Evolutionary conservation across 2,888 invertebrate genomes (phyloP).

Genomic region (Pachydiplax longipennis): DNA sequence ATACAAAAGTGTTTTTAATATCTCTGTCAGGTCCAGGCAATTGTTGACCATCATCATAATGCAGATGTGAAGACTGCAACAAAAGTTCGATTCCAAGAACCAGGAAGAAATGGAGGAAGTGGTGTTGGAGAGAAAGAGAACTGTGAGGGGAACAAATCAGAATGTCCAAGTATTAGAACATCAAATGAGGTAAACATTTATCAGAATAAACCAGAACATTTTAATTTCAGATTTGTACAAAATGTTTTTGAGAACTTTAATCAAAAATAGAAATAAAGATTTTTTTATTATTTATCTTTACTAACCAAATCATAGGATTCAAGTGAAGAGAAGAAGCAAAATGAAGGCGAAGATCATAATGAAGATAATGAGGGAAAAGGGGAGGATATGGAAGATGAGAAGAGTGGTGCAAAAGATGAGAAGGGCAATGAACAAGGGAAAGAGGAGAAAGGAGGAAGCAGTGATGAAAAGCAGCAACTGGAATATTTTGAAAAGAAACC

Average conservation of each 20-base stretch:
- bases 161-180: neutral
- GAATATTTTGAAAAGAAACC: neutral
- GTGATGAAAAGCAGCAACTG: neutral
- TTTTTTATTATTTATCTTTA: too few relatives aligned
- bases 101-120: constrained; percentile 57
- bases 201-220: neutral
- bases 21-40: constrained; percentile 81
- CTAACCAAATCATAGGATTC: neutral
- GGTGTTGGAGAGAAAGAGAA: constrained; percentile 48
- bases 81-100: constrained; percentile 88
- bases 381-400: neutral
- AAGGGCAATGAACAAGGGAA: neutral
- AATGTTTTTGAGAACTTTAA: too few relatives aligned
- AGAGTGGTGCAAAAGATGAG: neutral
- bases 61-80: constrained; percentile 76
- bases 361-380: neutral
- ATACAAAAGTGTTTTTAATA: neutral
- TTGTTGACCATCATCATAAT: constrained; percentile 88
- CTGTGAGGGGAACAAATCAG: neutral
- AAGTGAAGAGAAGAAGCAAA: neutral
- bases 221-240: too few relatives aligned
- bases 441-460: neutral
- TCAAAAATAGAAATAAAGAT: too few relatives aligned
- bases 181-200: neutral
- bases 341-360: neutral